phyloP scores from a whole-genome alignment of 2,888 invertebrate species.

The Eristalis intricaria region DNA sequence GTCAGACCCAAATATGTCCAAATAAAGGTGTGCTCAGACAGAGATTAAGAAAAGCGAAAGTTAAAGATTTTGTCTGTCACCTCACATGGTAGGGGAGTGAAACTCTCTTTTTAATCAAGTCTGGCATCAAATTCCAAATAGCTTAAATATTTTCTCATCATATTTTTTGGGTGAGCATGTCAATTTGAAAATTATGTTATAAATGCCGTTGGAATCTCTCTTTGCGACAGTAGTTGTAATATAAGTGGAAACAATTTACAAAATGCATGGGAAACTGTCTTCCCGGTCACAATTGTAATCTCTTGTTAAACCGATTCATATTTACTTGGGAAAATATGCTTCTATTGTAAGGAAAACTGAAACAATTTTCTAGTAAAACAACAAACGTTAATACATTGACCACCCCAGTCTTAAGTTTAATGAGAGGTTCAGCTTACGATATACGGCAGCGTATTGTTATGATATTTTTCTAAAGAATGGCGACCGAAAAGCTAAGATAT shows the following conservation, averaged over 20 bases:
- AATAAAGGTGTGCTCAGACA: constrained; percentile 40
- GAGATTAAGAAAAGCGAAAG: constrained; percentile 43
- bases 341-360: no score
- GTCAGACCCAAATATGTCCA: constrained; percentile 23
- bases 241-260: not conserved
- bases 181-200: constrained; percentile 7
- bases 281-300: not conserved
- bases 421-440: no score
- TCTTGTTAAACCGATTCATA: not conserved
- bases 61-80: constrained; percentile 12
- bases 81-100: constrained; percentile 11
- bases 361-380: no score
- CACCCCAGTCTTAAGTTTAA: no score
- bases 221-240: not conserved
- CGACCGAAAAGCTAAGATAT: no score
- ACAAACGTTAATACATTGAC: no score
- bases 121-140: constrained; percentile 43
- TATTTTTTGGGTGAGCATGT: constrained; percentile 6
- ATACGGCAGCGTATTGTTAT: no score
- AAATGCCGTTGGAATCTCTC: constrained; percentile 17
- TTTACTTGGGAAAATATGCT: no score
- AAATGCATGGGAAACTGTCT: not conserved
- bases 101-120: constrained; percentile 35
- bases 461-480: no score
- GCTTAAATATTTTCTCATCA: constrained; percentile 24